These are phyloP conservation scores for Sarcophaga caerulescens DNA, from an alignment of 2,888 invertebrate species.

Conservation along the genomic window DNA sequence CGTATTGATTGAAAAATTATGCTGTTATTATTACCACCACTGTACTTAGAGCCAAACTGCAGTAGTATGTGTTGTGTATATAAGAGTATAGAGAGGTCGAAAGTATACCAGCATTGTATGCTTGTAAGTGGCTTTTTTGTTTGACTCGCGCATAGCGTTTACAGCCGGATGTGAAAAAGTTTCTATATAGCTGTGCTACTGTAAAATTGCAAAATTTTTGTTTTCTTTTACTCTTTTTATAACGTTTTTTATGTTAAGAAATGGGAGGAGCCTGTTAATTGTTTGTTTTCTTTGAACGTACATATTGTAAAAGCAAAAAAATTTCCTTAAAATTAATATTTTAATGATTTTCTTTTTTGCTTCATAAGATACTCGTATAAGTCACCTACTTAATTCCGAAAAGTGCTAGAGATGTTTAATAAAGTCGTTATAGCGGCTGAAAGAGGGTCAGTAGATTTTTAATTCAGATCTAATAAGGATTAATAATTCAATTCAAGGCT, in stretches of 20 bases:
- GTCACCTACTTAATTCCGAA: too few species aligned
- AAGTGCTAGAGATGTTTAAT: too few species aligned
- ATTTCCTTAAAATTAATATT: too few species aligned
- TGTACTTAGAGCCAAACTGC: neutral
- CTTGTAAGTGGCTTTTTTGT: neutral
- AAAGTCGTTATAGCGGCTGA: too few species aligned
- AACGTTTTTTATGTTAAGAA: neutral
- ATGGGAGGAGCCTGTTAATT: neutral
- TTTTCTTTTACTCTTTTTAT: neutral
- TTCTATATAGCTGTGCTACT: slow-evolving; percentile 10
- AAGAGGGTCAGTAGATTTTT: too few species aligned
- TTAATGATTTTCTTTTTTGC: too few species aligned
- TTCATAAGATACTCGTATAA: too few species aligned
- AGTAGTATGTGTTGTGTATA: neutral
- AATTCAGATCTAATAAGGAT: too few species aligned
- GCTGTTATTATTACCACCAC: neutral
- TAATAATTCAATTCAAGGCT: too few species aligned
- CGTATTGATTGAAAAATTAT: neutral
- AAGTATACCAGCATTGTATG: neutral
- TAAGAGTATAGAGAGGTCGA: too few species aligned
- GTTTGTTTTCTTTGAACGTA: too few species aligned
- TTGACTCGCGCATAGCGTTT: slow-evolving; percentile 64
- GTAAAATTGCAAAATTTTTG: slow-evolving; percentile 14
- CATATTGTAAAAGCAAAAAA: too few species aligned
- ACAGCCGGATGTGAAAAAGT: slow-evolving; percentile 53